Conservation (phyloP, 2,888 invertebrate genomes). For the Hylaea fasciaria region DNA sequence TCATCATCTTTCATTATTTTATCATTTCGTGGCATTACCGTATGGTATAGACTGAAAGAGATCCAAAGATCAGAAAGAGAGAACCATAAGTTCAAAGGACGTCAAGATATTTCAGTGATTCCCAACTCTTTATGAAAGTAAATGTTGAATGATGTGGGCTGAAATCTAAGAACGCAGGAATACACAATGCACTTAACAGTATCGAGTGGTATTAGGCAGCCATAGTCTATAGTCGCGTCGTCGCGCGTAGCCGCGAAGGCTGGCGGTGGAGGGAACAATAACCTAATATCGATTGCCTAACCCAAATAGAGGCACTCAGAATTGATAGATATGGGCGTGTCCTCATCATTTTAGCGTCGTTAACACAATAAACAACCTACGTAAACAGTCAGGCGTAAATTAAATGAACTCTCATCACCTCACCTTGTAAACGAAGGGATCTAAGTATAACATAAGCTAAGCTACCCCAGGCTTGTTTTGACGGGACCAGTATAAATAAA, state of each 20-base stretch:
- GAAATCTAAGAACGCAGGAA: conserved; percentile 14
- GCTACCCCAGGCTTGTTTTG: neutral
- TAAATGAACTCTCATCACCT: conserved; percentile 17
- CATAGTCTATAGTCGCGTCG: no score
- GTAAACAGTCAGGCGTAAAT: conserved; percentile 18
- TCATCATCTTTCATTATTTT: no score
- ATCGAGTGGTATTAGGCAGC: conserved; percentile 3
- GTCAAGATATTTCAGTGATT: no score
- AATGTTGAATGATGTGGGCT: conserved; percentile 12
- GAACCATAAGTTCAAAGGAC: no score
- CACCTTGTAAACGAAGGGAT: neutral
- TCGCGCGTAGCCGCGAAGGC: conserved; percentile 22
- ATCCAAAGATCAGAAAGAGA: no score
- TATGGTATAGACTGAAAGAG: no score
- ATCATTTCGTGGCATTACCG: no score
- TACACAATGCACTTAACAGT: conserved; percentile 8
- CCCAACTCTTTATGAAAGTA: no score
- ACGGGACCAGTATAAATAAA: neutral
- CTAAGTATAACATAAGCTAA: neutral
- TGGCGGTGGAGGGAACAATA: conserved; percentile 30
- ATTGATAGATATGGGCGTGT: conserved; percentile 40
- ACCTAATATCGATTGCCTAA: conserved; percentile 38
- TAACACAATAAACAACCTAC: conserved; percentile 32
- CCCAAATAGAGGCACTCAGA: conserved; percentile 38
- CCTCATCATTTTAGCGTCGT: conserved; percentile 39